A percentile compares a stretch with the other conserved stretches of the same genome.
phyloP scores from a whole-genome alignment of 1,140 invertebrate species.

The Drosophila mayri region DNA sequence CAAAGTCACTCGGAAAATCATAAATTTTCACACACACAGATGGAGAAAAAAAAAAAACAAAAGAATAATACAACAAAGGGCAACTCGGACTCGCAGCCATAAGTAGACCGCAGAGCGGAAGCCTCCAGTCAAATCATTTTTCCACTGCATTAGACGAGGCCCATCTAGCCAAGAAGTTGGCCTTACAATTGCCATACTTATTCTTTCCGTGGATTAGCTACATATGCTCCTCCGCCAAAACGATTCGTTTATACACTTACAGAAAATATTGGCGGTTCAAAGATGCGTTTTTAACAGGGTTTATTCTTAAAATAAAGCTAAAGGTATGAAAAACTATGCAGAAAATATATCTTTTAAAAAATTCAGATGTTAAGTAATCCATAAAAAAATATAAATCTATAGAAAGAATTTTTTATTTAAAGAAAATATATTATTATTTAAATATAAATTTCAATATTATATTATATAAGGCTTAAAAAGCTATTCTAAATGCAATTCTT shows the following conservation, averaged over 20 bases:
- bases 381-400: too few relatives aligned
- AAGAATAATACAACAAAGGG: constrained; percentile 12
- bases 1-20: constrained; percentile 79
- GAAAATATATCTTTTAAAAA: too few relatives aligned
- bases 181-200: constrained; percentile 49
- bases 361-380: too few relatives aligned
- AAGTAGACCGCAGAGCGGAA: constrained; percentile 66
- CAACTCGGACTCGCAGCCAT: constrained; percentile 17
- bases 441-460: too few relatives aligned
- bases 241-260: background rate
- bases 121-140: constrained; percentile 77
- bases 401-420: too few relatives aligned
- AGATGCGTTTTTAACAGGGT: too few relatives aligned
- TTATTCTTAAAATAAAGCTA: too few relatives aligned
- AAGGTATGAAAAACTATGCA: too few relatives aligned
- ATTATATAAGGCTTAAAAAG: too few relatives aligned
- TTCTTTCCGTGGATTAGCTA: constrained; percentile 29
- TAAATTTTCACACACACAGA: constrained; percentile 71
- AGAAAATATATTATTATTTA: too few relatives aligned
- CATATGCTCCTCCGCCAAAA: constrained; percentile 17
- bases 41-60: constrained; percentile 4
- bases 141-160: constrained; percentile 76
- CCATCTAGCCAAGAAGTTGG: constrained; percentile 46
- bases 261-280: background rate
- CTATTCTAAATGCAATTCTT: too few relatives aligned